Base-by-base conservation (phyloP, 2,113 vertebrate species). In the Cynocephalus volans region DNA sequence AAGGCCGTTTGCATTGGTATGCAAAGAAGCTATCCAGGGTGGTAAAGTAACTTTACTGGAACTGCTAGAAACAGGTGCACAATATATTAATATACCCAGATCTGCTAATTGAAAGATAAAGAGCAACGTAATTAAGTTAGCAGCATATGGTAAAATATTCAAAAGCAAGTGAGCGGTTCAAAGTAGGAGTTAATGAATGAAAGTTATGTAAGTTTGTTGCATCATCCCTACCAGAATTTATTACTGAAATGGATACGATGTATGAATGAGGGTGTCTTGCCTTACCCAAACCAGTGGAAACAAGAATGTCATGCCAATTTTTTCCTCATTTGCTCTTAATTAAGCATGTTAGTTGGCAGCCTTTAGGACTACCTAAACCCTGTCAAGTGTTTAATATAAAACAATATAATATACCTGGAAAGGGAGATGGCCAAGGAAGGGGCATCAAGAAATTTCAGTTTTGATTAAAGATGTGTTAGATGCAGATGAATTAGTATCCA, bases 361-460 rank as follows among this genome's bases (percentile, higher is more conserved):
- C 24, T 54, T 80, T 75, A 48, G 21, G 94, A 82, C 21, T 45
- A 65, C 23, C 7, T 83, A 65, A 81, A 92, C 3, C 41, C 58
- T 79, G 28, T 60, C 41, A 62, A 62, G 45, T 48, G 23, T 5
- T 79, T 81, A 92, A 58, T 45, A n/a, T 91, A 82, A 93, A 95
- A 76, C 48, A 93, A 64, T 36, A 52, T 24, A 80, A 36, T 9
- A 50, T n/a, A 75, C 6, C 15, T 69, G 12, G 10, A 52, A 65
- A 90, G 3, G 13, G 4, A 0, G 2, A 9, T 64, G 31, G 54
- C 26, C 45, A 54, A 69, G 69, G 28, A 45, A 23, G 6, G 31
- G 91, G 11, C 31, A 81, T 76, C 28, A 50, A 58, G 36, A 77
- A n/a, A 18, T 60, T 82, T 86, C 50, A 52, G 7, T 52, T 79